These are phyloP conservation scores for Dicerorhinus sumatrensis DNA, from an alignment of 2,113 vertebrate species.

Conservation along the genomic window DNA sequence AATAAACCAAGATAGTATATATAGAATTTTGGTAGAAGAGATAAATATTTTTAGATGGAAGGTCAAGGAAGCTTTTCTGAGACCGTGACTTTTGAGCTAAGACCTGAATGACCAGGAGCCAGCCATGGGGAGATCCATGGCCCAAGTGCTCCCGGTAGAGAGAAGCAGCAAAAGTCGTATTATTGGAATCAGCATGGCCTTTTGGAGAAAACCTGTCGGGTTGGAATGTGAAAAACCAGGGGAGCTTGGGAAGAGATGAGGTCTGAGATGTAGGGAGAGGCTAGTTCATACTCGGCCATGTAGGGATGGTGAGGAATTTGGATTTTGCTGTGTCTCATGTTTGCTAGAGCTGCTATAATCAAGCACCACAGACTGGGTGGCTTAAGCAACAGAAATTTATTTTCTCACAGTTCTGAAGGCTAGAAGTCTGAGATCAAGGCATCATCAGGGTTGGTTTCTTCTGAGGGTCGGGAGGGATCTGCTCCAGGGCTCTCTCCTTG, in stretches of 20 bases:
- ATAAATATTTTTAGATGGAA: not conserved
- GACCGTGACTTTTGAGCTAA: not conserved
- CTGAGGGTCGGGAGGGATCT: not conserved
- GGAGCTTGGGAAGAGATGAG: not conserved
- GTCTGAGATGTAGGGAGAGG: not conserved
- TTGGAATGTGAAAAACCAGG: not conserved
- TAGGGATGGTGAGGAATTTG: not conserved
- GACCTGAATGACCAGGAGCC: not conserved
- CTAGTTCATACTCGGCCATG: accelerated
- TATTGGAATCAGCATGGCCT: not conserved
- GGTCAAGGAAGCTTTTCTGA: not conserved
- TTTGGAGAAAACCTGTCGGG: not conserved
- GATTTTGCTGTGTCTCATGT: not conserved
- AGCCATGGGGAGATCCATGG: accelerated
- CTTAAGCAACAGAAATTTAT: not conserved
- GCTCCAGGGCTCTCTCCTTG: not conserved
- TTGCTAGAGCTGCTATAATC: not conserved
- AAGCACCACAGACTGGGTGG: not conserved
- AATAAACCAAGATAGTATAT: not conserved
- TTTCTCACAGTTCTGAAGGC: not conserved
- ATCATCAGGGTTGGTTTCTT: not conserved
- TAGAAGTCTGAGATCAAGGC: not conserved
- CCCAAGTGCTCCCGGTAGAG: not conserved
- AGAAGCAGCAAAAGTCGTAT: not conserved
- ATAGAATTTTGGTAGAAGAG: not conserved